These are phyloP conservation scores for Esox niger DNA, from an alignment of 2,113 vertebrate species.

Conservation along the genomic window DNA sequence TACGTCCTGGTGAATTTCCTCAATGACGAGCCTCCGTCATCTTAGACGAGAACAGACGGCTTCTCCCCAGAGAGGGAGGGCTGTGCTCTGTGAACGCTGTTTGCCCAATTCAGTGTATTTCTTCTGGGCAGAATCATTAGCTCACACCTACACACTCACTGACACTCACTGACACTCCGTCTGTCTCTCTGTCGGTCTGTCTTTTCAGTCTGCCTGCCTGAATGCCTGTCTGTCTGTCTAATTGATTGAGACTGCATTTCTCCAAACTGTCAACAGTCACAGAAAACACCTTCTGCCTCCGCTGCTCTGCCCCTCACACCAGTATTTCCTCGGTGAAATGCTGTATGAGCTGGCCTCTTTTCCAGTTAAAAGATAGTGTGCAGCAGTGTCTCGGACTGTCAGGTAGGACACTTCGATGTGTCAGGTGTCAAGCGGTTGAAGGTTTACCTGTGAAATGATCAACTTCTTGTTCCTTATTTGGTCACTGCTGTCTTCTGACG, in stretches of 20 bases:
- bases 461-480: neutral
- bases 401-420: neutral
- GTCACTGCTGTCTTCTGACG: neutral
- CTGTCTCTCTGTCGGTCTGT: neutral
- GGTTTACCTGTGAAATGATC: neutral
- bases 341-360: no score
- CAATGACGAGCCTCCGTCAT: neutral
- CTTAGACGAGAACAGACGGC: neutral
- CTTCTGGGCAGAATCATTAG: neutral
- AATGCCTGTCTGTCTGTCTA: neutral
- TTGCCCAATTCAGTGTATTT: neutral
- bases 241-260: no score
- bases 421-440: neutral
- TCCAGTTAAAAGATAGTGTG: no score
- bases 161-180: neutral
- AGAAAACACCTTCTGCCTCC: no score
- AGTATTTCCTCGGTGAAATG: no score
- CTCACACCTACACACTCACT: neutral
- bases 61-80: neutral
- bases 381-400: no score
- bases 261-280: no score
- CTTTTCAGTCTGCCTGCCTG: neutral
- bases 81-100: neutral
- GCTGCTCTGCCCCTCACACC: no score
- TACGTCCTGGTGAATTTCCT: conserved; percentile 1